Conservation (phyloP, 2,888 invertebrate species). For the Pristionchus mayeri region DNA sequence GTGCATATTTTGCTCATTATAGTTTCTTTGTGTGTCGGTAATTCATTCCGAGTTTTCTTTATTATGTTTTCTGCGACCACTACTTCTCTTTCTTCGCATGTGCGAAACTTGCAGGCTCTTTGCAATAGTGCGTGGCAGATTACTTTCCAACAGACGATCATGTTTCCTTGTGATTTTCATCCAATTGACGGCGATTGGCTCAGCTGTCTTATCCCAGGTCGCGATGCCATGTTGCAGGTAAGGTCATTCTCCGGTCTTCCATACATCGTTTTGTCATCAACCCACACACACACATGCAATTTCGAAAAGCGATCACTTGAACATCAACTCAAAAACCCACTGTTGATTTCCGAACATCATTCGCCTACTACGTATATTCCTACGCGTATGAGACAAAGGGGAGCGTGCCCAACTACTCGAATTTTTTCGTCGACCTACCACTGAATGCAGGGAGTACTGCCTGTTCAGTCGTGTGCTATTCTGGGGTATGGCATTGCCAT, state of each 20-base stretch:
- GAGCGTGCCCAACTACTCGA: conserved; percentile 58
- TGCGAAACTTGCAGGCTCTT: conserved; percentile 53
- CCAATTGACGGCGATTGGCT: conserved; percentile 52
- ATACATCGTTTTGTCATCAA: no score
- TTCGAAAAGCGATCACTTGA: no score
- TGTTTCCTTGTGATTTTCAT: conserved; percentile 50
- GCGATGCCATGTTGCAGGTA: conserved; percentile 59
- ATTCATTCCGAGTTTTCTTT: no score
- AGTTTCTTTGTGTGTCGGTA: no score
- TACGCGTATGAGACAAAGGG: conserved; percentile 55
- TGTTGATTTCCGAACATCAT: no score
- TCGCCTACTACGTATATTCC: conserved; percentile 55
- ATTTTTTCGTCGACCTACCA: conserved; percentile 59
- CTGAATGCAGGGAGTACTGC: conserved; percentile 55
- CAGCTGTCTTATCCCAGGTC: conserved; percentile 56
- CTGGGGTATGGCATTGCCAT: conserved; percentile 16
- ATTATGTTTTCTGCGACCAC: no score
- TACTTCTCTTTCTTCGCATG: no score
- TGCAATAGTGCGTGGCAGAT: conserved; percentile 55
- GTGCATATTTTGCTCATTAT: no score
- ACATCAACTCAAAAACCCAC: no score
- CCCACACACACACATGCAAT: no score
- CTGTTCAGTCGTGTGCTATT: conserved; percentile 56
- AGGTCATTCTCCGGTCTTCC: no score
- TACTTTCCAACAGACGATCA: conserved; percentile 53